These are phyloP conservation scores for Platycheirus rosarum DNA, from an alignment of 2,888 invertebrate genomes.

Conservation along the genomic window DNA sequence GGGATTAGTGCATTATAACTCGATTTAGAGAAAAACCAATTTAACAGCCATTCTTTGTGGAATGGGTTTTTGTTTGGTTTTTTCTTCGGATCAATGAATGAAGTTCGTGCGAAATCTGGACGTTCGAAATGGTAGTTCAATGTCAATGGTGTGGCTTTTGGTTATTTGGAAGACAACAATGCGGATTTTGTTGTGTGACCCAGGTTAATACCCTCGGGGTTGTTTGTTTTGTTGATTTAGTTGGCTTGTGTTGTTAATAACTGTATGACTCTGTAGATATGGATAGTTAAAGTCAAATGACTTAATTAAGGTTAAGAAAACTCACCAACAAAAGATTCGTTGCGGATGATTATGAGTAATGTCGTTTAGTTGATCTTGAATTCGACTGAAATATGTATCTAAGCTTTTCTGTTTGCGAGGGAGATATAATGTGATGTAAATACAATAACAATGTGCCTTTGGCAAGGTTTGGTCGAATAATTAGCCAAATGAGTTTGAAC, in stretches of 20 bases:
- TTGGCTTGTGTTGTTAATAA: slow-evolving; percentile 48
- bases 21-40: slow-evolving; percentile 64
- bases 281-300: slow-evolving; percentile 38
- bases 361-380: too few species aligned
- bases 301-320: slow-evolving; percentile 61
- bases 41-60: slow-evolving; percentile 50
- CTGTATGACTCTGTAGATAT: slow-evolving; percentile 19
- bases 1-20: slow-evolving; percentile 65
- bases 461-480: too few species aligned
- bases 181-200: slow-evolving; percentile 23
- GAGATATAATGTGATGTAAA: too few species aligned
- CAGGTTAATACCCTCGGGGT: slow-evolving; percentile 55
- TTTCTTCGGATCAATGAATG: slow-evolving; percentile 28
- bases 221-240: slow-evolving; percentile 36
- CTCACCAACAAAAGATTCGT: slow-evolving; percentile 27
- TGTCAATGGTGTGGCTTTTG: slow-evolving; percentile 56
- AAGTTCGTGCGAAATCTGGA: slow-evolving; percentile 51
- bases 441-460: too few species aligned
- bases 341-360: slow-evolving; percentile 5
- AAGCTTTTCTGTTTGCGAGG: too few species aligned
- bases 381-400: too few species aligned
- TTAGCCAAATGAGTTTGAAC: too few species aligned
- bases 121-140: slow-evolving; percentile 45
- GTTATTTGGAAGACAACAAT: slow-evolving; percentile 19
- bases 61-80: slow-evolving; percentile 30